phyloP scores from a whole-genome alignment of 2,113 vertebrate species.

The Cephalopholis sonnerati region DNA sequence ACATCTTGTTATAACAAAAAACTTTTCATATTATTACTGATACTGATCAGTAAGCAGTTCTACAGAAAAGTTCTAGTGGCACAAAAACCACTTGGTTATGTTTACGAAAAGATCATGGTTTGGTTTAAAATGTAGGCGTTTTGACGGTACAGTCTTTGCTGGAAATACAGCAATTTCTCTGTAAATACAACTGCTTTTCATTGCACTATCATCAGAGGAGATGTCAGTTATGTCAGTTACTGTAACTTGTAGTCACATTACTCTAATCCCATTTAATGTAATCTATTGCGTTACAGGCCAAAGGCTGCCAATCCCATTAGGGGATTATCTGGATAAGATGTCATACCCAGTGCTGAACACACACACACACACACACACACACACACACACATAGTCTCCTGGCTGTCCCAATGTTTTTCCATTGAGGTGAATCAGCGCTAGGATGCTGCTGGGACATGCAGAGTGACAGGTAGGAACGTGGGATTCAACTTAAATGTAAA shows the following conservation, averaged over 20 bases:
- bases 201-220: too few relatives aligned
- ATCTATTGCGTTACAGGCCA: constrained; percentile 23
- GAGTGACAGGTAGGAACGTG: constrained; percentile 16
- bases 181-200: too few relatives aligned
- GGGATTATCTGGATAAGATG: constrained; percentile 77
- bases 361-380: constrained; percentile 1
- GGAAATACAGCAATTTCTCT: too few relatives aligned
- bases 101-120: too few relatives aligned
- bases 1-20: too few relatives aligned
- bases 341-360: constrained; percentile 33
- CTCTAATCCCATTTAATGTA: constrained; percentile 23
- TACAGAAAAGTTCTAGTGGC: too few relatives aligned
- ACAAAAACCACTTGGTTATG: too few relatives aligned
- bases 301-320: constrained; percentile 63
- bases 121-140: too few relatives aligned
- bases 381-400: constrained; percentile 1
- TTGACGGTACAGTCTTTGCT: too few relatives aligned
- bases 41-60: too few relatives aligned
- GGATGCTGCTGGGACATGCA: neutral
- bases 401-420: constrained; percentile 16
- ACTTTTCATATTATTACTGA: too few relatives aligned
- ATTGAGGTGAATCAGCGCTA: neutral
- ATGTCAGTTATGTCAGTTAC: neutral
- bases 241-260: constrained; percentile 11
- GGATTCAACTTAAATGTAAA: neutral